Evolutionary conservation across 2,113 vertebrate species (phyloP).

Genomic region (Acrocephalus kingi): DNA sequence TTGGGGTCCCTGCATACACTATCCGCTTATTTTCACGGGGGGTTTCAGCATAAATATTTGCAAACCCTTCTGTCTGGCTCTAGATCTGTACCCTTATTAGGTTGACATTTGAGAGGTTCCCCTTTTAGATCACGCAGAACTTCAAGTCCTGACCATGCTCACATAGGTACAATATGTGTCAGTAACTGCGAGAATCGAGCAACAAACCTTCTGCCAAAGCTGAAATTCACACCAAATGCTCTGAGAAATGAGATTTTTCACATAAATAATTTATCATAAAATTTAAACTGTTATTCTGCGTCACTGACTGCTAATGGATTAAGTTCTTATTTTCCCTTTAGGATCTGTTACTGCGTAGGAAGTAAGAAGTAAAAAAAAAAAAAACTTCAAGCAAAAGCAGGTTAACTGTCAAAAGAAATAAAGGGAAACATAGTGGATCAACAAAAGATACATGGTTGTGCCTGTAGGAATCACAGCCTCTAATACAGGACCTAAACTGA

Average conservation of each 20-base stretch:
- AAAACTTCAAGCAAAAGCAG: background rate
- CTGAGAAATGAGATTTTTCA: background rate
- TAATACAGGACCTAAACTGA: background rate
- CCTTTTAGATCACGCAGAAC: background rate
- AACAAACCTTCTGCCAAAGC: background rate
- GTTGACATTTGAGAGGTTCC: background rate
- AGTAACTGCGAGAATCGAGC: fast-evolving
- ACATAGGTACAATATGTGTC: background rate
- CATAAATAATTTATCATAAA: background rate
- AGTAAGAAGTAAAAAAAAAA: fast-evolving
- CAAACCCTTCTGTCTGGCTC: background rate
- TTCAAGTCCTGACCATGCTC: background rate
- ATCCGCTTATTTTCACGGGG: fast-evolving
- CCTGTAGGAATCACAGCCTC: background rate
- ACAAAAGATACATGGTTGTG: background rate
- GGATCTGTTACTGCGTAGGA: background rate
- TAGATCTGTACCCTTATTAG: background rate
- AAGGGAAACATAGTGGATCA: background rate
- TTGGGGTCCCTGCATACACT: background rate
- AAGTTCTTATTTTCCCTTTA: background rate
- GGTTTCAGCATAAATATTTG: background rate
- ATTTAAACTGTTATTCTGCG: background rate
- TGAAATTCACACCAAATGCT: background rate
- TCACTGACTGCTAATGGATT: background rate
- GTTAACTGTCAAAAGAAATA: background rate